These are phyloP conservation scores for Scrobipalpa atriplicella DNA, from an alignment of 2,888 invertebrate species.

Conservation along the genomic window DNA sequence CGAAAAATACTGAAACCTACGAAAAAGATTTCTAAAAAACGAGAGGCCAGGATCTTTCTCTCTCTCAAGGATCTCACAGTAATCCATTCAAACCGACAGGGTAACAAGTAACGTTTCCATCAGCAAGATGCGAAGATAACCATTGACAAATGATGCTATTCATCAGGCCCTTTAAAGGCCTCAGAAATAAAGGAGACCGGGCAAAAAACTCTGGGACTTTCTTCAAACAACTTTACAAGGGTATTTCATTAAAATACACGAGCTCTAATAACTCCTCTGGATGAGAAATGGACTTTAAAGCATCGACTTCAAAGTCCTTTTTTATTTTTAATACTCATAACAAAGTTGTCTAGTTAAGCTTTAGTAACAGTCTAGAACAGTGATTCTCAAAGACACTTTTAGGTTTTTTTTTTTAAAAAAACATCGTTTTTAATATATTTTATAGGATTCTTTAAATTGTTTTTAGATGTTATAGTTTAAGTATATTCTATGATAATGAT, in stretches of 20 bases:
- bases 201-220: not conserved
- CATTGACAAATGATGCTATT: slow-evolving; percentile 22
- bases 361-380: not conserved
- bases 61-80: too few species aligned
- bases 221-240: slow-evolving; percentile 3
- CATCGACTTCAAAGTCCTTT: not conserved
- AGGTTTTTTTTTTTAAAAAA: too few species aligned
- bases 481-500: too few species aligned
- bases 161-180: not conserved
- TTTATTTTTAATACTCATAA: slow-evolving; percentile 5
- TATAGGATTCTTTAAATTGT: too few species aligned
- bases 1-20: too few species aligned
- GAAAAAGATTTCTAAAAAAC: not conserved
- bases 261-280: slow-evolving; percentile 10
- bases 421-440: too few species aligned
- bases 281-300: not conserved
- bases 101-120: slow-evolving; percentile 17
- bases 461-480: too few species aligned
- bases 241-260: slow-evolving; percentile 18
- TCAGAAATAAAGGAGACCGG: not conserved
- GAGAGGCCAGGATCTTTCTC: too few species aligned
- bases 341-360: slow-evolving; percentile 10
- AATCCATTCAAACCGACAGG: slow-evolving; percentile 18
- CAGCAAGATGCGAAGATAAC: slow-evolving; percentile 18
- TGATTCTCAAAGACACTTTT: slow-evolving; percentile 3